phyloP scores from a whole-genome alignment of 2,113 vertebrate genomes.

The Puma concolor region DNA sequence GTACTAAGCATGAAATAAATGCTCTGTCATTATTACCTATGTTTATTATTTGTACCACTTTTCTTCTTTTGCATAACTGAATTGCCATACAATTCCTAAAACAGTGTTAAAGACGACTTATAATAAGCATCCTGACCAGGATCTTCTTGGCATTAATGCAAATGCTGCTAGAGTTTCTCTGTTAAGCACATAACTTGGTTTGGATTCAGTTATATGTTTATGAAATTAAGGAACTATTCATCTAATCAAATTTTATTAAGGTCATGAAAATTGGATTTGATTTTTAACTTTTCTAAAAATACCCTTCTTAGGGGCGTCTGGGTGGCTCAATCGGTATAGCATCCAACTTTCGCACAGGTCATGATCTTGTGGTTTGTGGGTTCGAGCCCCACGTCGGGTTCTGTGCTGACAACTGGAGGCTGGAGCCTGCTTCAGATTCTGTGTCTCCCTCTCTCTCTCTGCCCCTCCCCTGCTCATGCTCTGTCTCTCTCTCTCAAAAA shows the following conservation, averaged over 20 bases:
- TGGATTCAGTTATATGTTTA: neutral
- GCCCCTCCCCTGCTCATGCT: no score
- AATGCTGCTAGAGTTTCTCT: neutral
- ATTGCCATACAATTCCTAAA: neutral
- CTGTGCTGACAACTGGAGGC: no score
- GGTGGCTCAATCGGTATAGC: no score
- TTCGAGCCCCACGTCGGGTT: no score
- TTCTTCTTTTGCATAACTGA: neutral
- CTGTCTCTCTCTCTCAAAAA: no score
- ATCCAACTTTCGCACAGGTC: no score
- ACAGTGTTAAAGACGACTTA: neutral
- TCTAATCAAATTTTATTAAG: slow-evolving; percentile 17
- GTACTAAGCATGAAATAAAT: slow-evolving; percentile 23
- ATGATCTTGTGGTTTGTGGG: no score
- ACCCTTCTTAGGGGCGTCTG: neutral
- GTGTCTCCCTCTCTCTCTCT: no score
- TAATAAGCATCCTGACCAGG: neutral
- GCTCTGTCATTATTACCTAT: neutral
- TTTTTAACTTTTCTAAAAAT: slow-evolving; percentile 32
- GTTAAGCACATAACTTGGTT: neutral
- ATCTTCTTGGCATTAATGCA: neutral
- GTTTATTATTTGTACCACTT: slow-evolving; percentile 12
- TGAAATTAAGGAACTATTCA: neutral
- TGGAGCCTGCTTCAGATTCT: no score
- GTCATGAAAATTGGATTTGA: neutral